Conservation (phyloP, 2,888 invertebrate species). For the Corbicula japonica region DNA sequence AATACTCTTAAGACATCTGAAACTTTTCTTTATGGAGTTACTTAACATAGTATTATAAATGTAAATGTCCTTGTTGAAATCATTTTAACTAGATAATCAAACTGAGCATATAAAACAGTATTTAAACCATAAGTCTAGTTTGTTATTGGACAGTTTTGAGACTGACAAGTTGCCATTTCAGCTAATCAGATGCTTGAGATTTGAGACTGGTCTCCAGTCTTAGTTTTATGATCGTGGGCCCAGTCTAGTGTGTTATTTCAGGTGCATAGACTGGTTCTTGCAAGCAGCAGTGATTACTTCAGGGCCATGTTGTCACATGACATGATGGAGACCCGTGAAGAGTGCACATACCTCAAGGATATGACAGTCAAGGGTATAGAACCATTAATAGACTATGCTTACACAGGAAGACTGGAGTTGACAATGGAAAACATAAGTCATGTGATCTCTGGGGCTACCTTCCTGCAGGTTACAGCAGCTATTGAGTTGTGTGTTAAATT, state of each 20-base stretch:
- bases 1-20: too few species aligned
- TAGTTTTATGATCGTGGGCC: too few species aligned
- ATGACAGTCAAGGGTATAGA: constrained; percentile 60
- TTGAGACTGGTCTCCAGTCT: too few species aligned
- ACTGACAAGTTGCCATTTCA: too few species aligned
- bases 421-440: constrained; percentile 64
- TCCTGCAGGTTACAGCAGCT: constrained; percentile 67
- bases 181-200: too few species aligned
- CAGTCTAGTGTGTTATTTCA: constrained; percentile 34
- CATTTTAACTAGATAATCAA: too few species aligned
- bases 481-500: constrained; percentile 65
- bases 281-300: constrained; percentile 71
- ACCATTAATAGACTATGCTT: constrained; percentile 64
- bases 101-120: too few species aligned
- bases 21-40: too few species aligned
- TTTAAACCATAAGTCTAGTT: too few species aligned
- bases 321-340: constrained; percentile 69
- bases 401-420: constrained; percentile 62
- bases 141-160: too few species aligned
- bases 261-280: constrained; percentile 68
- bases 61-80: too few species aligned
- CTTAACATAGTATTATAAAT: too few species aligned
- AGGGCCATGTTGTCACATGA: constrained; percentile 72
- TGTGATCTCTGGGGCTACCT: constrained; percentile 68
- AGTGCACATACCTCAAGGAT: constrained; percentile 61